Evolutionary conservation across 1,140 invertebrate species (phyloP).

Genomic region (Coelopa frigida): DNA sequence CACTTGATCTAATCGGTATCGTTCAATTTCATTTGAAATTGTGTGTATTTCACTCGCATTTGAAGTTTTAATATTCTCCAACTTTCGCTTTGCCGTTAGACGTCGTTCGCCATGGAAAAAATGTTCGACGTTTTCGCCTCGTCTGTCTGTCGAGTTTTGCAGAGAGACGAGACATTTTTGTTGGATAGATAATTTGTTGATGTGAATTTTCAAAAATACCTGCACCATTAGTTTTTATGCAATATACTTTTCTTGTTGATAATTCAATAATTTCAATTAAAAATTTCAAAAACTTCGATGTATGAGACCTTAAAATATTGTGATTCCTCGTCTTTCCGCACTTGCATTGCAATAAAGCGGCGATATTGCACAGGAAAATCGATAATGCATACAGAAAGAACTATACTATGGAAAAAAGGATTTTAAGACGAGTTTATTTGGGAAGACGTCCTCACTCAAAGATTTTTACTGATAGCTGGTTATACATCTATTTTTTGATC

Average conservation of each 20-base stretch:
- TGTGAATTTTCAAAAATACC: not conserved
- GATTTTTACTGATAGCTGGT: not conserved
- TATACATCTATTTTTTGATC: not conserved
- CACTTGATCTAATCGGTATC: not conserved
- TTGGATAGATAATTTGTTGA: slow-evolving; percentile 3
- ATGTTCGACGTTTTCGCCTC: too few species aligned
- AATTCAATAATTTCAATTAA: not conserved
- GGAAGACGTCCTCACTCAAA: not conserved
- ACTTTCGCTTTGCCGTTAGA: not conserved
- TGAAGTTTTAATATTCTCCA: not conserved
- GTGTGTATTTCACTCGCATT: not conserved
- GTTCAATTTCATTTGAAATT: not conserved
- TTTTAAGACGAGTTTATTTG: not conserved
- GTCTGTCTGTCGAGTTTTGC: too few species aligned
- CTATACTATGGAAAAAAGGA: not conserved
- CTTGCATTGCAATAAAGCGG: not conserved
- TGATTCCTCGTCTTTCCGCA: too few species aligned
- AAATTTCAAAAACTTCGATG: not conserved
- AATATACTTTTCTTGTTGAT: not conserved
- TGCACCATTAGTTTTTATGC: not conserved
- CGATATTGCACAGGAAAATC: slow-evolving; percentile 8
- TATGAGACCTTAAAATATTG: not conserved
- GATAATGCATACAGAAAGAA: slow-evolving; percentile 7
- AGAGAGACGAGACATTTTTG: too few species aligned
- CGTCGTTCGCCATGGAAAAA: not conserved